phyloP scores from a whole-genome alignment of 2,888 invertebrate species.

The Morinoia aosen region DNA sequence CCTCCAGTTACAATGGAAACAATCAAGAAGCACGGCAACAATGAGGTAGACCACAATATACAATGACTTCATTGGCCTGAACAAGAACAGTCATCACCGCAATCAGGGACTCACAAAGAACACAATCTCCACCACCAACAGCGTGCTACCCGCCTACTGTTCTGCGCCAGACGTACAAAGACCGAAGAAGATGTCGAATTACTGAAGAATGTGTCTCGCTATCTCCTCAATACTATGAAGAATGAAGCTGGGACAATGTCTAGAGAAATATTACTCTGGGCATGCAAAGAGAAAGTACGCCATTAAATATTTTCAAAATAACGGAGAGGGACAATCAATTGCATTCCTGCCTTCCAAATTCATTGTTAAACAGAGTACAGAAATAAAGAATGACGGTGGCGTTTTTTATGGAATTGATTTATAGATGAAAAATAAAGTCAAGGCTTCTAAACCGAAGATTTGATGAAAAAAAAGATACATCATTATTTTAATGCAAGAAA shows the following conservation, averaged over 20 bases:
- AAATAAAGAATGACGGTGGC: not conserved
- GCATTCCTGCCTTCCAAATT: not conserved
- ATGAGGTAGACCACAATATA: slow-evolving; percentile 44
- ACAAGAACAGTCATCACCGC: slow-evolving; percentile 37
- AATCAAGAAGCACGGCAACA: slow-evolving; percentile 42
- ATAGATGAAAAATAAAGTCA: not conserved
- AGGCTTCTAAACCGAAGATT: not conserved
- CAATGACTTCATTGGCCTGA: slow-evolving; percentile 43
- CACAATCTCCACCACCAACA: not conserved
- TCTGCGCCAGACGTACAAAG: not conserved
- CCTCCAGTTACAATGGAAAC: slow-evolving; percentile 36
- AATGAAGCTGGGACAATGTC: not conserved
- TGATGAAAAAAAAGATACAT: not conserved
- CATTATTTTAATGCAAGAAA: not conserved
- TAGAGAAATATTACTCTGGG: not conserved
- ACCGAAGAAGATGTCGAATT: slow-evolving; percentile 17
- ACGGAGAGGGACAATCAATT: not conserved
- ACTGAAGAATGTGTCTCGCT: slow-evolving; percentile 17
- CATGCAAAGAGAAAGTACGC: not conserved
- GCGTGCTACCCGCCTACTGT: slow-evolving; percentile 14
- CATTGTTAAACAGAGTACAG: not conserved
- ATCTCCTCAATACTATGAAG: slow-evolving; percentile 1
- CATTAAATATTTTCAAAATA: not conserved
- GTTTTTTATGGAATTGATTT: not conserved
- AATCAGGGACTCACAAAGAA: slow-evolving; percentile 24